Base-by-base conservation (phyloP, 2,113 vertebrate species). In the Arvicanthis niloticus region DNA sequence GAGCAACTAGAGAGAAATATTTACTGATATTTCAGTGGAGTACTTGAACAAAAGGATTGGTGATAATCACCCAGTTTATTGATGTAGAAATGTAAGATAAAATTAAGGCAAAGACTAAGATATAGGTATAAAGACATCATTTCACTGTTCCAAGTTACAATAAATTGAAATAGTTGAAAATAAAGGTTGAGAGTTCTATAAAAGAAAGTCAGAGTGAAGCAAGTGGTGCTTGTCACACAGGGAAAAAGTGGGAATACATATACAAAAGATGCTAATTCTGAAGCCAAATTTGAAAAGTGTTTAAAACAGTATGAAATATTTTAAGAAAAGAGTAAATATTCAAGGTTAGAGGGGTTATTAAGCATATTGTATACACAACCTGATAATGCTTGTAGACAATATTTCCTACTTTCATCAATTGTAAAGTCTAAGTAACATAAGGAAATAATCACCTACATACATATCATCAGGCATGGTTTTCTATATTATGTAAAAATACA, bases 371-470 rank as follows among this genome's bases (percentile, higher is more conserved):
- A 88, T 95, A 91, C 91, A 53, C 1, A 94, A 92, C 65, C 16
- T 75, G 51, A 93, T 42, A 68, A 89, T 88, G 94, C 40, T 34
- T 88, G 56, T n/a, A 86, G n/a, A 15, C 58, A 88, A 45, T 4
- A 68, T 53, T 78, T 93, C 2, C 15, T 91, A 60, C 42, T 80
- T 13, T 80, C 26, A 26, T 95, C 37, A 92, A 51, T 53, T 87
- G 26, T 89, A 53, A 89, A 62, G 22, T 65, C 42, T 58, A 77
- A 81, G 34, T 89, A 94, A 48, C 48, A 77, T 82, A 86, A 89
- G 60, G 0, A 75, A 88, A 62, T 67, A 91, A 78, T 77, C 93
- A 84, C 31, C 84, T 31, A 85, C 70, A 70, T 53, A 68, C 62
- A 65, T 80, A 77, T 89, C 22, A 53, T 78, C 56, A 76, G 68